Conservation (phyloP, 2,797 vertebrate genomes). For the Xenopus petersii region DNA sequence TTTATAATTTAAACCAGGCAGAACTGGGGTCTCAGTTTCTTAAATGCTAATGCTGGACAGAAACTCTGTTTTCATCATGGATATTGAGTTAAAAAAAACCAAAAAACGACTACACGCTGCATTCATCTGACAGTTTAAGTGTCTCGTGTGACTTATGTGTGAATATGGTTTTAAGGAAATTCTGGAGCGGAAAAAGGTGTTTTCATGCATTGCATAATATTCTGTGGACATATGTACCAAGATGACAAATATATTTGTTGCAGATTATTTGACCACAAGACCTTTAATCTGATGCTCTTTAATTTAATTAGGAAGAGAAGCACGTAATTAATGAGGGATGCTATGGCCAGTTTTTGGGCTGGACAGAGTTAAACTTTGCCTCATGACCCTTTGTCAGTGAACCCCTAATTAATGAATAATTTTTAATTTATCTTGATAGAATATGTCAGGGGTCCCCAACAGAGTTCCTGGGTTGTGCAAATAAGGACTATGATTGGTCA, state of each 20-base stretch:
- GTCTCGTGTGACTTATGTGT: slow-evolving; percentile 13
- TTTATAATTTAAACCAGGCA: slow-evolving; percentile 45
- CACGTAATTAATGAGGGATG: too few species aligned
- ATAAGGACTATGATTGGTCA: too few species aligned
- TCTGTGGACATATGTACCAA: slow-evolving; percentile 11
- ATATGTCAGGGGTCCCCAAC: too few species aligned
- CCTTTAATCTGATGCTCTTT: too few species aligned
- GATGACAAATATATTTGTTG: neutral
- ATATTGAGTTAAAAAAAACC: neutral
- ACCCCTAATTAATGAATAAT: too few species aligned
- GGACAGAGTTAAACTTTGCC: too few species aligned
- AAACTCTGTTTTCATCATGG: neutral
- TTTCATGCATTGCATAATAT: slow-evolving; percentile 3
- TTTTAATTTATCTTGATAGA: too few species aligned
- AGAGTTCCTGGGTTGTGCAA: too few species aligned
- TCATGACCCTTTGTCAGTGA: too few species aligned
- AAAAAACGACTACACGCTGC: neutral
- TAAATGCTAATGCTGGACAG: too few species aligned
- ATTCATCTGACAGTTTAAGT: slow-evolving; percentile 7
- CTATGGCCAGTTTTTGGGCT: too few species aligned
- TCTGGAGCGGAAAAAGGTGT: slow-evolving; percentile 1
- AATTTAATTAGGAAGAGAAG: too few species aligned
- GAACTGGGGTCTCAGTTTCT: slow-evolving; percentile 26
- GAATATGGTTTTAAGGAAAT: slow-evolving; percentile 2
- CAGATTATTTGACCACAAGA: neutral